Percentiles rank a stretch among this genome's conserved stretches.
These are phyloP conservation scores for Falco columbarius DNA, from an alignment of 2,797 vertebrate genomes.

Conservation along the genomic window DNA sequence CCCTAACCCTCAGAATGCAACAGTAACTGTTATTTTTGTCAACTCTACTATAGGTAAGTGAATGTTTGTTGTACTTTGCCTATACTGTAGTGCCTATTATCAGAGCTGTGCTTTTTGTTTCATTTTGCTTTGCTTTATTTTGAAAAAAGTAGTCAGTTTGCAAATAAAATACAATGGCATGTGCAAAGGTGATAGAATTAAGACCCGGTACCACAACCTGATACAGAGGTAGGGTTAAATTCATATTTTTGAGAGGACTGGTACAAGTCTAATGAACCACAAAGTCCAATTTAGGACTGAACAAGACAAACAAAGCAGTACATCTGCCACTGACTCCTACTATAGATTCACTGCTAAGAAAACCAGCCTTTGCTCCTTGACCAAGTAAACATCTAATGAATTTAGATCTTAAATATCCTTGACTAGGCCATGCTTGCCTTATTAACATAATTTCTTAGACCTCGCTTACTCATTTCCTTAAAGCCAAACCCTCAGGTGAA, in stretches of 20 bases:
- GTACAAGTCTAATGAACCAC: not conserved
- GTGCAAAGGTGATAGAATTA: not conserved
- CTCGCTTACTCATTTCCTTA: not conserved
- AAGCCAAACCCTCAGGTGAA: not conserved
- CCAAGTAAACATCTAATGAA: not conserved
- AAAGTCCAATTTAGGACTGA: not conserved
- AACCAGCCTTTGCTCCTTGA: not conserved
- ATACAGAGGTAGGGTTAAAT: not conserved
- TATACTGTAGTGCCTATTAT: not conserved
- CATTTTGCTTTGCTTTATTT: not conserved
- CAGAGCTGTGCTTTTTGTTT: not conserved
- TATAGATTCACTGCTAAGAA: not conserved
- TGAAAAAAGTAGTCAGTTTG: not conserved
- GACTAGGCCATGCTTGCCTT: not conserved
- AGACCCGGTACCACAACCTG: not conserved
- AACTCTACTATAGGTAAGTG: slow-evolving; percentile 65
- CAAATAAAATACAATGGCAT: not conserved
- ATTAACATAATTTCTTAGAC: not conserved
- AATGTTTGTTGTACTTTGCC: not conserved
- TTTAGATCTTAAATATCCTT: not conserved
- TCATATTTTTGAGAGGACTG: not conserved
- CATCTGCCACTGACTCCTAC: not conserved
- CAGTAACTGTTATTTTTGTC: slow-evolving; percentile 77
- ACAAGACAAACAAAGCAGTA: not conserved
- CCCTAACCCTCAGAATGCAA: slow-evolving; percentile 67